phyloP scores from a whole-genome alignment of 2,797 vertebrate species.

The Mionectes olivaceus region DNA sequence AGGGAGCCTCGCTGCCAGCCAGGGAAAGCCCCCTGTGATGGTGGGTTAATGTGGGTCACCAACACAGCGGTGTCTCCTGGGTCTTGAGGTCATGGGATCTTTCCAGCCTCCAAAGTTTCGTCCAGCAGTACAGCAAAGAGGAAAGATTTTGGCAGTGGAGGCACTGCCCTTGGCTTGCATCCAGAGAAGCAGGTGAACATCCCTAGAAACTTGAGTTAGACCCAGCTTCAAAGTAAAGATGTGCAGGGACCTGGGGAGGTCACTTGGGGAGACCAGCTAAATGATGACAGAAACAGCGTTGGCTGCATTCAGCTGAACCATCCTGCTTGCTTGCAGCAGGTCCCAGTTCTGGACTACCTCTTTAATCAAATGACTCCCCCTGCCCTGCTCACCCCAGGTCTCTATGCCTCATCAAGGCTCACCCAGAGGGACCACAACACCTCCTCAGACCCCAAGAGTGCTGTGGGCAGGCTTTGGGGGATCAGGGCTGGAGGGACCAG shows the following conservation, averaged over 20 bases:
- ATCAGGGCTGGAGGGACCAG: rapidly evolving
- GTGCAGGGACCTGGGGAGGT: background rate
- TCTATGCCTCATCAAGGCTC: rapidly evolving
- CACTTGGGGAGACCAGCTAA: background rate
- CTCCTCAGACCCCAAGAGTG: rapidly evolving
- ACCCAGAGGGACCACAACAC: background rate
- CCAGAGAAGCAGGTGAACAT: background rate
- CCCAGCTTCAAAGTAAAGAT: background rate
- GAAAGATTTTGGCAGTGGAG: background rate
- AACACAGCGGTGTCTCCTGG: rapidly evolving
- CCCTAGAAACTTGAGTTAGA: background rate
- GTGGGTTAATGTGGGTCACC: background rate
- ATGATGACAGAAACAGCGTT: background rate
- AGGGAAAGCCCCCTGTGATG: rapidly evolving
- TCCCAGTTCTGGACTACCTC: no score
- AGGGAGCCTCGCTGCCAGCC: rapidly evolving
- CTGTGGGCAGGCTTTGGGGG: background rate
- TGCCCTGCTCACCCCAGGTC: background rate
- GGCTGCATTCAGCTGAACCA: background rate
- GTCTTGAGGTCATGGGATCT: background rate
- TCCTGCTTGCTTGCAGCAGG: background rate
- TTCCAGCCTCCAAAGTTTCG: background rate
- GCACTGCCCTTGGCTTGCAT: background rate
- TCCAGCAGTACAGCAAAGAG: rapidly evolving
- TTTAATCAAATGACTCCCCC: rapidly evolving